Conservation (phyloP, 2,113 vertebrate species). For the Oncorhynchus clarkii region DNA sequence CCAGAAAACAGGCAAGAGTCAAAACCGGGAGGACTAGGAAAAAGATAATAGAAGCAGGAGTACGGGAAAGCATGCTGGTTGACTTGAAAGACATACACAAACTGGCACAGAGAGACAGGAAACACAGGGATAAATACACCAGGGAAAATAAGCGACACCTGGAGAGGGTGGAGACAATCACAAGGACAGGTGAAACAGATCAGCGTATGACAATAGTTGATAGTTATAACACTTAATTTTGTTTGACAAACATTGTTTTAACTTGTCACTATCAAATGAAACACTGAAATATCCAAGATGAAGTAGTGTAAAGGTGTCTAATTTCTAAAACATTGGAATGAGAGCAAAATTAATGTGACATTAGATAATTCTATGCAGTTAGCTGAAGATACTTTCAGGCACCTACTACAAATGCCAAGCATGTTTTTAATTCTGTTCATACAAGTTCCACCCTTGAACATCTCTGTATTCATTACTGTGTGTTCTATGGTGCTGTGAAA, state of each 20-base stretch:
- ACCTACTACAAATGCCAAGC: background rate
- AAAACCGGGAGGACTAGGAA: too few relatives aligned
- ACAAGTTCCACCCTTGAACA: slow-evolving; percentile 15
- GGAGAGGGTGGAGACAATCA: too few relatives aligned
- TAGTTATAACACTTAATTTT: slow-evolving; percentile 60
- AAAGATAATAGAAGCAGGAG: too few relatives aligned
- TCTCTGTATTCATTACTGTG: background rate
- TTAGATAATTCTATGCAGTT: background rate
- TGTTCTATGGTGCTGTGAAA: background rate
- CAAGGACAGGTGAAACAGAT: too few relatives aligned
- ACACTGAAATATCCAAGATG: slow-evolving; percentile 12
- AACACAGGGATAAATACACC: too few relatives aligned
- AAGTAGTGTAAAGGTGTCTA: slow-evolving; percentile 7
- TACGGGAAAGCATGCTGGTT: too few relatives aligned
- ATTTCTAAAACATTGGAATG: background rate
- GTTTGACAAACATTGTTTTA: slow-evolving; percentile 64
- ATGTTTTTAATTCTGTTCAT: slow-evolving; percentile 22
- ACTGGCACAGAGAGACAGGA: too few relatives aligned
- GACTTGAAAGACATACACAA: too few relatives aligned
- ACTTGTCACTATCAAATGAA: slow-evolving; percentile 15
- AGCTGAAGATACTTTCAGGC: background rate
- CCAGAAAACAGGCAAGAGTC: too few relatives aligned
- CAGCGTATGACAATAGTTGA: slow-evolving; percentile 6
- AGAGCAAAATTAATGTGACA: background rate
- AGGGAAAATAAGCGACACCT: too few relatives aligned